Conservation (phyloP, 1,140 invertebrate species). For the Lasioglossum baleicum region DNA sequence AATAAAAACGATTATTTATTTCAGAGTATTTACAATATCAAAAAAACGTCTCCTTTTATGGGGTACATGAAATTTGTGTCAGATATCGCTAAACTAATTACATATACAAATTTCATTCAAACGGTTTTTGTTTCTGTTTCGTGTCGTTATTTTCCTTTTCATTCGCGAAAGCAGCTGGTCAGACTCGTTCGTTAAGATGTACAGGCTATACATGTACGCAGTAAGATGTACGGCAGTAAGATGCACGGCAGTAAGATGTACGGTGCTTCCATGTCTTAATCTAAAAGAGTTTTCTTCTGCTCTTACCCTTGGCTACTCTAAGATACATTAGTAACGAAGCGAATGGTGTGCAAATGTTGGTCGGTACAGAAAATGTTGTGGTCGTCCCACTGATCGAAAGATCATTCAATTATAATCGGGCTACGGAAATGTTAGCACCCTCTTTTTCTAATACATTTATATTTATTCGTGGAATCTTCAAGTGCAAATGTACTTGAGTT, state of each 20-base stretch:
- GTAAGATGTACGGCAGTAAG: too few relatives aligned
- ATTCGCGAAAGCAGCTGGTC: slow-evolving; percentile 59
- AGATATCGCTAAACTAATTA: slow-evolving; percentile 67
- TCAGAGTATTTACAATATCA: slow-evolving; percentile 77
- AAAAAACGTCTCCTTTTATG: slow-evolving; percentile 70
- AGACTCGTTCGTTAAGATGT: slow-evolving; percentile 49
- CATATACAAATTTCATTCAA: slow-evolving; percentile 63
- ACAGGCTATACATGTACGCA: slow-evolving; percentile 27
- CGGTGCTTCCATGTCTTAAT: slow-evolving; percentile 40
- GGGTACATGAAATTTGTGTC: slow-evolving; percentile 67
- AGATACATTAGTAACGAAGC: slow-evolving; percentile 46
- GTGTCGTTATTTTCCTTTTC: not conserved
- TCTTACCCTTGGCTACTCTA: slow-evolving; percentile 41
- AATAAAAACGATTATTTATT: slow-evolving; percentile 79
- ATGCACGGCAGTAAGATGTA: slow-evolving; percentile 6
- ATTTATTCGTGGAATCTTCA: not conserved
- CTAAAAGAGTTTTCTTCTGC: slow-evolving; percentile 35
- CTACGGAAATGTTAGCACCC: not conserved
- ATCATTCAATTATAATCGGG: not conserved
- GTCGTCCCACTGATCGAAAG: not conserved
- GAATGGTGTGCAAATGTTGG: slow-evolving; percentile 28
- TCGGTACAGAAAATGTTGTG: slow-evolving; percentile 18
- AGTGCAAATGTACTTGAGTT: not conserved
- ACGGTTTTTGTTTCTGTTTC: slow-evolving; percentile 27
- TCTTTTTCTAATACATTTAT: too few relatives aligned